Evolutionary conservation across 2,113 vertebrate genomes (phyloP).

Genomic region (Ramphastos sulfuratus): DNA sequence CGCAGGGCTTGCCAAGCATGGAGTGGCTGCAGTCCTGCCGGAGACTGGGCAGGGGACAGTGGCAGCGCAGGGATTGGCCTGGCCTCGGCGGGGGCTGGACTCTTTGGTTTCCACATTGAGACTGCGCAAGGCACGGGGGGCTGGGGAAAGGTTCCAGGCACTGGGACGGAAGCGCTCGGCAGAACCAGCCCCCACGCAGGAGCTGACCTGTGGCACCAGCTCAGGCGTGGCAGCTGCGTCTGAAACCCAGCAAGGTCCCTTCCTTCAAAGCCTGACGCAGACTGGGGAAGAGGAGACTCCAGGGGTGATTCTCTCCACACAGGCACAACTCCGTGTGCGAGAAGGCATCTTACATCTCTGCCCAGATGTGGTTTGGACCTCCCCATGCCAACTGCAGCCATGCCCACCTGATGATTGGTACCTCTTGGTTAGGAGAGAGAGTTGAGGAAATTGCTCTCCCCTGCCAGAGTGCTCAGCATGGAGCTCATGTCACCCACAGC

Average conservation of each 20-base stretch:
- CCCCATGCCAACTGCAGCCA: rapidly evolving
- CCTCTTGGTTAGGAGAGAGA: conserved; percentile 78
- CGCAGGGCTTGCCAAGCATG: neutral
- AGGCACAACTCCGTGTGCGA: rapidly evolving
- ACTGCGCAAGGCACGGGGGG: neutral
- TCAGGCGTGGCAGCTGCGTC: rapidly evolving
- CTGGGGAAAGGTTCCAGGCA: neutral
- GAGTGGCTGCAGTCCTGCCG: neutral
- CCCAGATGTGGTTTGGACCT: rapidly evolving
- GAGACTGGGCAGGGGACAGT: neutral
- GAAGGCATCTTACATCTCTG: neutral
- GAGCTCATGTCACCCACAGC: conserved; percentile 96
- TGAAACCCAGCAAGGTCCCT: neutral
- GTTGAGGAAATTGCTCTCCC: conserved; percentile 95
- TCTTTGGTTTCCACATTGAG: conserved; percentile 39
- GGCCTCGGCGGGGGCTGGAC: neutral
- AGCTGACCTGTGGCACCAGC: neutral
- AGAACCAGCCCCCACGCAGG: neutral
- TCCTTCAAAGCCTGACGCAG: neutral
- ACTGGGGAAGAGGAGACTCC: no score
- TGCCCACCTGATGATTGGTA: neutral
- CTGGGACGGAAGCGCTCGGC: neutral
- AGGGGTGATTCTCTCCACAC: neutral
- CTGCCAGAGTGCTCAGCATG: conserved; percentile 91
- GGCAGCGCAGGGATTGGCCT: neutral